Evolutionary conservation across 2,888 invertebrate genomes (phyloP).

Genomic region (Andrena bucephala): DNA sequence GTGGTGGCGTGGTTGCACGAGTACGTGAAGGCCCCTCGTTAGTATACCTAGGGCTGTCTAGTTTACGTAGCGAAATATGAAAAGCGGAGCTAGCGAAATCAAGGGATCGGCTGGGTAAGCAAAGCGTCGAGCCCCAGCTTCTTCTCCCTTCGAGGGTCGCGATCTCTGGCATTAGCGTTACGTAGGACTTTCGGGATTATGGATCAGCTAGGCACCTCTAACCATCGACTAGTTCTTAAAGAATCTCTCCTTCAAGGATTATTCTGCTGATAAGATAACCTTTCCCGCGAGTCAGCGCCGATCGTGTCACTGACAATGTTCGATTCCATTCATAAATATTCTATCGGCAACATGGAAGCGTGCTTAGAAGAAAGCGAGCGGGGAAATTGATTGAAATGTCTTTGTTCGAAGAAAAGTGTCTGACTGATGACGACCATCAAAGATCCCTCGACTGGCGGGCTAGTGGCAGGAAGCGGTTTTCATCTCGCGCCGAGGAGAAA

Average conservation of each 20-base stretch:
- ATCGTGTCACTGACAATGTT: neutral
- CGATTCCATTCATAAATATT: neutral
- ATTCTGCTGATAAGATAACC: constrained; percentile 12
- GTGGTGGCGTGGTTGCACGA: constrained; percentile 60
- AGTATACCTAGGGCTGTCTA: constrained; percentile 69
- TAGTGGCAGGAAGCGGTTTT: constrained; percentile 17
- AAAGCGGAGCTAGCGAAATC: constrained; percentile 68
- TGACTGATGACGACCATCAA: constrained; percentile 35
- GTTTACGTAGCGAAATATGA: constrained; percentile 78
- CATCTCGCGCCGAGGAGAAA: constrained; percentile 18
- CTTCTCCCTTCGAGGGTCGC: neutral
- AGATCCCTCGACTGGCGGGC: constrained; percentile 18
- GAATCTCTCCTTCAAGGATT: constrained; percentile 21
- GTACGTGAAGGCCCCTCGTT: constrained; percentile 73
- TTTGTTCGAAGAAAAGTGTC: neutral
- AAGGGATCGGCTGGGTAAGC: constrained; percentile 61
- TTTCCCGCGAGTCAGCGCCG: neutral
- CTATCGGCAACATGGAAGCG: neutral
- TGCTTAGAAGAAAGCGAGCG: constrained; percentile 12
- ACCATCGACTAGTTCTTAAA: constrained; percentile 20
- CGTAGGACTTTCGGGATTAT: constrained; percentile 30
- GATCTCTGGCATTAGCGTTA: constrained; percentile 46
- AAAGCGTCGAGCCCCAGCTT: constrained; percentile 41
- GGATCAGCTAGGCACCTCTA: neutral
- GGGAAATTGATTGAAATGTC: constrained; percentile 26